phyloP scores from a whole-genome alignment of 2,113 vertebrate species.

The Pelobates fuscus region DNA sequence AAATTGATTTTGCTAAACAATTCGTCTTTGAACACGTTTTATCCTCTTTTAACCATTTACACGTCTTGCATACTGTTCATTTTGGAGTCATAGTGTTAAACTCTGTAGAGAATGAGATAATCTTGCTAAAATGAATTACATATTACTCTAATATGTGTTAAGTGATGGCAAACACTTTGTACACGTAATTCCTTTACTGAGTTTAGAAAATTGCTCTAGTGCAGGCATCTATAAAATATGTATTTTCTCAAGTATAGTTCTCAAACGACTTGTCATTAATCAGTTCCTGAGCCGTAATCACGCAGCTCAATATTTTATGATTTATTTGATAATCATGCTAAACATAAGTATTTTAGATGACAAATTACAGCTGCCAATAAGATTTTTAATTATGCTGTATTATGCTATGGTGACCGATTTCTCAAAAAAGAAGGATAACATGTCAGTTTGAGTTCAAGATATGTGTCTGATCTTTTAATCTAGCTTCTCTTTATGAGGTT shows the following conservation, averaged over 20 bases:
- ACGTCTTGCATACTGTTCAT: too few relatives aligned
- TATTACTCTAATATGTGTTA: too few relatives aligned
- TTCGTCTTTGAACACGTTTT: too few relatives aligned
- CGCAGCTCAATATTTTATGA: neutral
- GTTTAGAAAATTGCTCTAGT: neutral
- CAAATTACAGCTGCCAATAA: neutral
- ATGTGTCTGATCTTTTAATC: neutral
- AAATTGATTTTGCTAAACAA: too few relatives aligned
- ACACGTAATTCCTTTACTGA: neutral
- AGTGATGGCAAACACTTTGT: too few relatives aligned
- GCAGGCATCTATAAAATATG: neutral
- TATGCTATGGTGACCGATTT: neutral
- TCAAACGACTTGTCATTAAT: slow-evolving; percentile 3
- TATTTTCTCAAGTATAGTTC: neutral
- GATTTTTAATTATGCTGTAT: slow-evolving; percentile 3
- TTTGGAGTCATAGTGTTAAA: too few relatives aligned
- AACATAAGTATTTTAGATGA: neutral
- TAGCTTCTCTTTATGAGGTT: too few relatives aligned
- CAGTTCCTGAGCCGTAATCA: slow-evolving; percentile 6
- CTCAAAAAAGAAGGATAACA: neutral
- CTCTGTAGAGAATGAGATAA: too few relatives aligned
- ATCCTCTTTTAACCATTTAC: too few relatives aligned
- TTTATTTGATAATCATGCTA: slow-evolving; percentile 13
- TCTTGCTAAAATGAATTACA: too few relatives aligned
- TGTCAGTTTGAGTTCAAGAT: neutral